A percentile compares a stretch with the other conserved stretches of the same genome.
These are phyloP conservation scores for Metallyticus violacea DNA, from an alignment of 2,888 invertebrate species.

Conservation along the genomic window DNA sequence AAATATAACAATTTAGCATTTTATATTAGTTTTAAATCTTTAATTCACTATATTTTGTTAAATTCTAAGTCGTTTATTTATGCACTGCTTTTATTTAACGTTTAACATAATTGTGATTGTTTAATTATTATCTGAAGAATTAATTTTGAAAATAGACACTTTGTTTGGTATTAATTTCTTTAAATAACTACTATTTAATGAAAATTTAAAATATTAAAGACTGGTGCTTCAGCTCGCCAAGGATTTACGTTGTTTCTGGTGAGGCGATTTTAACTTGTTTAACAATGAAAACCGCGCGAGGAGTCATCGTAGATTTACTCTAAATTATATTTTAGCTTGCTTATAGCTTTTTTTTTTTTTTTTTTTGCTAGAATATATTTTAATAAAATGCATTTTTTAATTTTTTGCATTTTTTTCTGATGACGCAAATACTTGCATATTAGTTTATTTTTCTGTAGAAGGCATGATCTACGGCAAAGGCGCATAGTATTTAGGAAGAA, in stretches of 20 bases:
- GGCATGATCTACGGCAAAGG: not conserved
- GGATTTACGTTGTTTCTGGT: not conserved
- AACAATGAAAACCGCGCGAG: too few relatives aligned
- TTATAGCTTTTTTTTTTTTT: too few relatives aligned
- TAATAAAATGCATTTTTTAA: not conserved
- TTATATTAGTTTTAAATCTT: too few relatives aligned
- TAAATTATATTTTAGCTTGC: not conserved
- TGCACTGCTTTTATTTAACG: too few relatives aligned
- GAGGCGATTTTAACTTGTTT: not conserved
- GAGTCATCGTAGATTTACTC: too few relatives aligned
- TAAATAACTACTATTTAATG: not conserved
- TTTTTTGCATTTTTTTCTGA: not conserved
- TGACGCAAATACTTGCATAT: not conserved
- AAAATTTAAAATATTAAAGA: not conserved
- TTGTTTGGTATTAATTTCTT: too few relatives aligned
- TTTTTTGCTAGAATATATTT: not conserved
- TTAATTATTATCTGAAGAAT: too few relatives aligned
- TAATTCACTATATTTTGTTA: too few relatives aligned
- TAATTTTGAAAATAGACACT: too few relatives aligned
- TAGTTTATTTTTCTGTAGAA: not conserved
- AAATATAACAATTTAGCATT: too few relatives aligned
- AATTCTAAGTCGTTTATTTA: too few relatives aligned
- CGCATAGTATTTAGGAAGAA: not conserved
- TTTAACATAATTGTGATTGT: too few relatives aligned
- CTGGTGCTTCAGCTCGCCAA: not conserved